phyloP scores from a whole-genome alignment of 1,140 invertebrate genomes.

The Paraescarpia echinospica region DNA sequence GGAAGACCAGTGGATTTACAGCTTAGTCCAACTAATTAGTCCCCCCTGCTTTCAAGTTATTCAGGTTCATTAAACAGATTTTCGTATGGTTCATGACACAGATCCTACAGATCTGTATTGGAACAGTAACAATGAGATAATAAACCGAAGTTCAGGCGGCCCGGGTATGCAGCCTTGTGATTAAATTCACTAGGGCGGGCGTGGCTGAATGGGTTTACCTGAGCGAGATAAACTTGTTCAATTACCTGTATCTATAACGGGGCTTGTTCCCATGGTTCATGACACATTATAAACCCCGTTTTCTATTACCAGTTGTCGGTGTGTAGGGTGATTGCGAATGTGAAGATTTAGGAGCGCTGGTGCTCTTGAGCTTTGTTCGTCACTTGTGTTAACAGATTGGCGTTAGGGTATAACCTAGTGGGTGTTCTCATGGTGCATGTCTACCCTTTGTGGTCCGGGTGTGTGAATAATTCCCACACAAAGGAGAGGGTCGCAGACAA shows the following conservation, averaged over 20 bases:
- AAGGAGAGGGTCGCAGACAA: neutral
- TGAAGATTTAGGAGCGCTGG: neutral
- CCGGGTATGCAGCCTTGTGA: neutral
- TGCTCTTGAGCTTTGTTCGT: neutral
- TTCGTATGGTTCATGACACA: neutral
- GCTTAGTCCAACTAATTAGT: neutral
- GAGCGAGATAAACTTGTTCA: constrained; percentile 5
- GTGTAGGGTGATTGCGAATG: neutral
- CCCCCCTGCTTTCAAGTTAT: neutral
- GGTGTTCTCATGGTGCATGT: neutral
- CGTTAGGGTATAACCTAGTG: neutral
- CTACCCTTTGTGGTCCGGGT: neutral
- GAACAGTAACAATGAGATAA: neutral
- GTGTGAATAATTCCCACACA: neutral
- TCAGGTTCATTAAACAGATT: neutral
- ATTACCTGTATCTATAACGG: constrained; percentile 5
- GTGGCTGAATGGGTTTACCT: neutral
- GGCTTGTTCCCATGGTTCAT: neutral
- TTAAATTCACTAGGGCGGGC: neutral
- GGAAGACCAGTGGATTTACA: neutral
- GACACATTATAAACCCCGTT: neutral
- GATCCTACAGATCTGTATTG: neutral
- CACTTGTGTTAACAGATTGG: neutral
- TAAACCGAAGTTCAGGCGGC: too few relatives aligned
- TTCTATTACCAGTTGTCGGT: neutral